Conservation (phyloP, 2,888 invertebrate species). For the Campoplex nolae region DNA sequence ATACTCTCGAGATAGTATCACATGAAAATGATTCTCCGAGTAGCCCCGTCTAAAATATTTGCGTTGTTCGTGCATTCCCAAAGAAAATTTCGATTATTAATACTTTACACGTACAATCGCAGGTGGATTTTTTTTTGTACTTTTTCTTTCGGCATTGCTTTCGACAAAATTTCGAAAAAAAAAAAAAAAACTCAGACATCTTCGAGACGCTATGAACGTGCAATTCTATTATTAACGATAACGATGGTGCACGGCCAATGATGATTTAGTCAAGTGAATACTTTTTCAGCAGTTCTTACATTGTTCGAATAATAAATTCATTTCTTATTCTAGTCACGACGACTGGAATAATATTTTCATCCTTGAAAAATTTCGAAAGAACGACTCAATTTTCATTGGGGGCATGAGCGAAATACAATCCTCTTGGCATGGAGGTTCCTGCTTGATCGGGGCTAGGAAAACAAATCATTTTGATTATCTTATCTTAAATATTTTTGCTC, state of each 20-base stretch:
- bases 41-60: not conserved
- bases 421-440: not conserved
- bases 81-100: not conserved
- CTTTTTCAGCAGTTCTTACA: not conserved
- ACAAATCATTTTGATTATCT: not conserved
- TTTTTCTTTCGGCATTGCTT: not conserved
- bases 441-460: not conserved
- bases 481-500: too few relatives aligned
- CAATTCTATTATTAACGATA: not conserved
- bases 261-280: not conserved
- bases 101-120: not conserved
- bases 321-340: not conserved
- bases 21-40: constrained; percentile 5
- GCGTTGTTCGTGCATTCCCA: not conserved
- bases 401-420: not conserved
- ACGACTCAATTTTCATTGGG: not conserved
- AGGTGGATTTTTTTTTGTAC: not conserved
- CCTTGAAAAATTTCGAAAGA: not conserved
- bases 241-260: not conserved
- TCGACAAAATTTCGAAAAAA: not conserved
- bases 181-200: not conserved
- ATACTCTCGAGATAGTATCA: constrained; percentile 37
- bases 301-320: not conserved
- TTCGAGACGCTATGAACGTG: not conserved
- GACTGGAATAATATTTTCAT: not conserved